Conservation (phyloP, 2,888 invertebrate species). For the Platypus cylindrus region DNA sequence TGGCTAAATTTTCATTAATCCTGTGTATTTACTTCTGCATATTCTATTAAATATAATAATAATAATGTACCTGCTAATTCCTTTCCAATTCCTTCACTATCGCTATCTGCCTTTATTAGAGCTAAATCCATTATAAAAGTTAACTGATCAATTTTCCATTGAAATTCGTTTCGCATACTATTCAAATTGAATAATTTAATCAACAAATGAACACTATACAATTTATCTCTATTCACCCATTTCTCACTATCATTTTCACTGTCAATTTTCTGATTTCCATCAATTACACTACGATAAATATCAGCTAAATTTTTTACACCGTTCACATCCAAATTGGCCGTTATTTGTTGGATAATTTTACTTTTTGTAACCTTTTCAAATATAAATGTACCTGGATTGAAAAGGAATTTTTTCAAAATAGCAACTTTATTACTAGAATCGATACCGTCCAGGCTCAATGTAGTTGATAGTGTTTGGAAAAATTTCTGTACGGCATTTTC, state of each 20-base stretch:
- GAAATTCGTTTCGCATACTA: slow-evolving; percentile 37
- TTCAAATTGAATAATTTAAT: slow-evolving; percentile 36
- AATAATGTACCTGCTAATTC: slow-evolving; percentile 46
- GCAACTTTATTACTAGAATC: slow-evolving; percentile 42
- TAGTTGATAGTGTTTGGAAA: slow-evolving; percentile 39
- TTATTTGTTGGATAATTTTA: slow-evolving; percentile 50
- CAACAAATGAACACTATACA: slow-evolving; percentile 49
- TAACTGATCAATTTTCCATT: slow-evolving; percentile 55
- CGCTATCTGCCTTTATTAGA: slow-evolving; percentile 43
- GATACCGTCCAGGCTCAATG: slow-evolving; percentile 40
- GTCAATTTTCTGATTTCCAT: slow-evolving; percentile 31
- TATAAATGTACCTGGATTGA: slow-evolving; percentile 58
- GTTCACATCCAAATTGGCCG: slow-evolving; percentile 43
- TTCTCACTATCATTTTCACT: slow-evolving; percentile 34
- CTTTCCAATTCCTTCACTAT: slow-evolving; percentile 40
- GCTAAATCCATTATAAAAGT: slow-evolving; percentile 51
- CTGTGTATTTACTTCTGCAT: neutral
- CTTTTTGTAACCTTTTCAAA: slow-evolving; percentile 60
- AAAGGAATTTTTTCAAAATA: slow-evolving; percentile 49
- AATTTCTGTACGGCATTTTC: slow-evolving; percentile 44
- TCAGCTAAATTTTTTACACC: slow-evolving; percentile 52
- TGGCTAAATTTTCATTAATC: no score
- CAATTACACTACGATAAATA: slow-evolving; percentile 44
- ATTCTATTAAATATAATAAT: slow-evolving; percentile 9
- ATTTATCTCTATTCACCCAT: slow-evolving; percentile 57